Evolutionary conservation across 2,113 vertebrate genomes (phyloP).

Genomic region (Todiramphus saurophagus): DNA sequence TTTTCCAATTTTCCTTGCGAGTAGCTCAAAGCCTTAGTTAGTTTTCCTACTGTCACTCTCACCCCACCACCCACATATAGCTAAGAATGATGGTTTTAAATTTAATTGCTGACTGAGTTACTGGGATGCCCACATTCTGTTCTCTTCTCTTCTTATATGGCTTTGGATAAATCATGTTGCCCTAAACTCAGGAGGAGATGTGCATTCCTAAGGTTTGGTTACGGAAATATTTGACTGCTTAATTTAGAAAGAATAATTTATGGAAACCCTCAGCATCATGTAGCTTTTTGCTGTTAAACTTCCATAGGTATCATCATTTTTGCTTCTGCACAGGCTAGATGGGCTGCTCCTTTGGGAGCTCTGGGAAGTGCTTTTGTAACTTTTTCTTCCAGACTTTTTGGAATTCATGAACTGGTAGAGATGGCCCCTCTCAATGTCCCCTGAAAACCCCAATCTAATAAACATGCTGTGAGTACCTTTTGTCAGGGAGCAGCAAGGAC

Average conservation of each 20-base stretch:
- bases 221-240: not conserved
- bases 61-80: not conserved
- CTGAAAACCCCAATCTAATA: not conserved
- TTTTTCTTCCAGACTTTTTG: not conserved
- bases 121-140: not conserved
- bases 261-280: not conserved
- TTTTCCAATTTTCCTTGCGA: not conserved
- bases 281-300: not conserved
- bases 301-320: not conserved
- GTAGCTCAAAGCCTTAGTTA: not conserved
- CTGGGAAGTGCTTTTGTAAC: not conserved
- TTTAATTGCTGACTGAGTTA: not conserved
- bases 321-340: not conserved
- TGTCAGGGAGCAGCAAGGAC: not conserved
- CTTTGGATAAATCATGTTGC: not conserved
- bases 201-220: not conserved
- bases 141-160: not conserved
- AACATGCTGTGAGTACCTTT: not conserved
- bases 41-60: not conserved
- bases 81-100: not conserved
- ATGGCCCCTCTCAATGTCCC: not conserved
- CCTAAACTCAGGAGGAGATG: not conserved
- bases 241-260: not conserved
- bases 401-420: not conserved
- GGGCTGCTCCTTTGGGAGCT: not conserved